Percentiles rank a stretch among this genome's conserved stretches.
Conservation (phyloP, 1,140 invertebrate genomes). For the Saccostrea cuccullata region DNA sequence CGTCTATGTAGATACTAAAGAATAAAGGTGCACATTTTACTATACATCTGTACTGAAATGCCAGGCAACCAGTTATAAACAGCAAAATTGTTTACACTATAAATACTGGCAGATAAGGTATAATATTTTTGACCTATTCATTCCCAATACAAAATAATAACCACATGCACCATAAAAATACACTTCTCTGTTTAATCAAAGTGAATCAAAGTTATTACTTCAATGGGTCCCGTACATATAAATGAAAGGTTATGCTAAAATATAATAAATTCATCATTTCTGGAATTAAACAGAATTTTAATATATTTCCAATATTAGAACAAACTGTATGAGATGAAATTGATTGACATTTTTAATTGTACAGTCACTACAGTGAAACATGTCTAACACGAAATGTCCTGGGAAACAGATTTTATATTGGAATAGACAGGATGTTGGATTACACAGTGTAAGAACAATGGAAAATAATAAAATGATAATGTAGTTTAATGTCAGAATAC, state of each 20-base stretch:
- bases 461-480: too few relatives aligned
- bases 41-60: not conserved
- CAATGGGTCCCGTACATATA: constrained; percentile 53
- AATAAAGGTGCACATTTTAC: not conserved
- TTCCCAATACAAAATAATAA: not conserved
- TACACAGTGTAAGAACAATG: too few relatives aligned
- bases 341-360: too few relatives aligned
- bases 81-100: not conserved
- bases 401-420: too few relatives aligned
- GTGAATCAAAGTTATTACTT: constrained; percentile 44
- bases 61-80: not conserved
- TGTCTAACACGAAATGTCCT: too few relatives aligned
- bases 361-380: too few relatives aligned
- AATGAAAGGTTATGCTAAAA: constrained; percentile 40
- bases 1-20: not conserved
- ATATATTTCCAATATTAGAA: not conserved
- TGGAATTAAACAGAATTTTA: not conserved
- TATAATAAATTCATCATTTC: constrained; percentile 30
- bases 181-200: not conserved
- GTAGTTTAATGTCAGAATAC: too few relatives aligned
- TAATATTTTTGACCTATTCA: not conserved
- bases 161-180: constrained; percentile 16
- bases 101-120: not conserved
- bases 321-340: too few relatives aligned
- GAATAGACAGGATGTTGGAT: too few relatives aligned